Evolutionary conservation across 2,888 invertebrate genomes (phyloP), one percentile per base, ranked within the genome.

Genomic region (Nephrotoma flavescens): DNA sequence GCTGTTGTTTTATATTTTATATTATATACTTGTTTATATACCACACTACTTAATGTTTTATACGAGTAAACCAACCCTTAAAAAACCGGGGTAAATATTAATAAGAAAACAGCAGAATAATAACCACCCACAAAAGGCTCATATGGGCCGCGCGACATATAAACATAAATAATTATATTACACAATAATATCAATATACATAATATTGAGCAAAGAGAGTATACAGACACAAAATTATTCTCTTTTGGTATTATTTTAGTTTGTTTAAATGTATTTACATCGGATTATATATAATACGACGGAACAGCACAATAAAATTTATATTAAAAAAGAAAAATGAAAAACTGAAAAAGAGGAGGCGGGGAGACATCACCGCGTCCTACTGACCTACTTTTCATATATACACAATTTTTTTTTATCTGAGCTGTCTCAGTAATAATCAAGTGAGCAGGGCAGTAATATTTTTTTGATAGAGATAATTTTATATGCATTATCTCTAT

Each of bases 371-470:
- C 45, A 87, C 87, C 87, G 87, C 88, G 91, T 94, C 96, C 96
- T 94, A 96, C 95, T 96, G 95, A 96, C 96, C 96, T 94, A 96
- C 94, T 95, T 96, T 93, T 93, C 92, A 89, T 90, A 91, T 89
- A 90, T 90, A 91, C 90, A 89, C 87, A 85, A 41, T 85, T 87
- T 31, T 87, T 45, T 86, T 86, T 41, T 84, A 84, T 42, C 41
- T 84, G 42, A 84, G 9, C 42, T 84, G 84, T 84, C 84, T 84
- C 84, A 84, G 42, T 84, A 42, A 84, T 84, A 86, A 87, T 87
- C 86, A 92, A 92, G 93, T 92, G 93, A 92, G 92, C 93, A 92
- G 92, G 88, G 88, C 87, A 88, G 87, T 88, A 87, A 87, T 87
- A 87, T 87, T 42, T 84, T 41, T 83, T 83, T 41, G n/a, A 84